Percentiles rank a stretch among this genome's conserved stretches.
Conservation (phyloP, 1,140 invertebrate species). For the Aricia agestis region DNA sequence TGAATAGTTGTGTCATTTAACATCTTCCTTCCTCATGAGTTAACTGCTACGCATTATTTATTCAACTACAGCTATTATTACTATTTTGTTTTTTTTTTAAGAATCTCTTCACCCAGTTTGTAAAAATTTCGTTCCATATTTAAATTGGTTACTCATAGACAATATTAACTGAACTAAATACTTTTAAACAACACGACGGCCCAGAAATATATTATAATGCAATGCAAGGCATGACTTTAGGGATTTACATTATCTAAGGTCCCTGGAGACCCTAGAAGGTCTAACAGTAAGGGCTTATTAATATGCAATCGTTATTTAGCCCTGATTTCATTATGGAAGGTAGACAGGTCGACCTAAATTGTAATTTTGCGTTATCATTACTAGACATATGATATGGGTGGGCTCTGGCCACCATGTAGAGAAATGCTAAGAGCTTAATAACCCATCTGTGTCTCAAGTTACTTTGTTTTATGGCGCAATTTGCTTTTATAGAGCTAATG, state of each 20-base stretch:
- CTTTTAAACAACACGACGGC: neutral
- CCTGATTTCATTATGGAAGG: neutral
- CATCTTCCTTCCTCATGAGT: too few relatives aligned
- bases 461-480: too few relatives aligned
- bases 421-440: too few relatives aligned
- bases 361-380: neutral
- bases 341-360: neutral
- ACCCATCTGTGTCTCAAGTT: too few relatives aligned
- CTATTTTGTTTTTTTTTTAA: too few relatives aligned
- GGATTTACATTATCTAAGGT: conserved; percentile 5
- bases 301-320: conserved; percentile 6
- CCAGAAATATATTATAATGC: neutral
- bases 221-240: neutral
- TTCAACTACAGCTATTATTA: too few relatives aligned
- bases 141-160: neutral
- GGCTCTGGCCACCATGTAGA: too few relatives aligned
- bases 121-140: neutral
- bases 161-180: neutral
- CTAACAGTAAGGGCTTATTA: conserved; percentile 6
- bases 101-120: too few relatives aligned
- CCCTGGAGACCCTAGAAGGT: neutral
- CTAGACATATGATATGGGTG: neutral
- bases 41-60: too few relatives aligned
- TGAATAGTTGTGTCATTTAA: too few relatives aligned
- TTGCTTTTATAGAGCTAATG: too few relatives aligned